Conservation (phyloP, 2,888 invertebrate species). For the Apotomis betuletana region DNA sequence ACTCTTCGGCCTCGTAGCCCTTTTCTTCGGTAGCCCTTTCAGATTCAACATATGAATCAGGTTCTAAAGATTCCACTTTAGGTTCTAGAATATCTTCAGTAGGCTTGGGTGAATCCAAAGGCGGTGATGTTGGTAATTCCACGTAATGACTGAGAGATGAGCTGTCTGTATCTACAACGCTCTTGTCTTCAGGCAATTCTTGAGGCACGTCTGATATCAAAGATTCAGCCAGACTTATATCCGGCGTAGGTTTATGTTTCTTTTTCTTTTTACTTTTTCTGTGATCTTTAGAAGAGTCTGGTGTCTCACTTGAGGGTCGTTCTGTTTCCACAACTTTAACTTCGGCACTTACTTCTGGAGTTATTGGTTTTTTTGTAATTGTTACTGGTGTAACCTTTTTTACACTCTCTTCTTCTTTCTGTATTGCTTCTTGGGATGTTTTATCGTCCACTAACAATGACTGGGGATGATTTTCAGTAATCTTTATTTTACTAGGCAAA, state of each 20-base stretch:
- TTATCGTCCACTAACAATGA: slow-evolving; percentile 1
- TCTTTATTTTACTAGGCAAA: slow-evolving; percentile 64
- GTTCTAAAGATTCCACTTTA: slow-evolving; percentile 66
- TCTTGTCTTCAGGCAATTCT: slow-evolving; percentile 62
- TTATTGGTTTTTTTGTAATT: not conserved
- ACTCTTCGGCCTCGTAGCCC: slow-evolving; percentile 89
- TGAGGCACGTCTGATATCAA: slow-evolving; percentile 55
- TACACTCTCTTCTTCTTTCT: not conserved
- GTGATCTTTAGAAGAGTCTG: slow-evolving; percentile 64
- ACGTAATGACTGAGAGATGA: slow-evolving; percentile 75
- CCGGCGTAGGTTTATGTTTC: slow-evolving; percentile 81
- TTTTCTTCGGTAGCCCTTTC: slow-evolving; percentile 79
- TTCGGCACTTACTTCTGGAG: slow-evolving; percentile 44
- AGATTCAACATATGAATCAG: slow-evolving; percentile 74
- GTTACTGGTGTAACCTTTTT: slow-evolving; percentile 12
- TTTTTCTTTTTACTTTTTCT: slow-evolving; percentile 86
- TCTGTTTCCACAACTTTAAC: slow-evolving; percentile 66
- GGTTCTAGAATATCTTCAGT: slow-evolving; percentile 47
- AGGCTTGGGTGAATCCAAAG: slow-evolving; percentile 66
- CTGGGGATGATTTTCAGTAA: slow-evolving; percentile 51
- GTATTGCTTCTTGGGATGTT: not conserved
- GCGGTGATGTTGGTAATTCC: slow-evolving; percentile 75
- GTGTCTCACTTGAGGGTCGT: slow-evolving; percentile 52
- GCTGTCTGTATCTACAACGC: slow-evolving; percentile 69
- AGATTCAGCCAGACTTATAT: slow-evolving; percentile 55